Evolutionary conservation across 2,113 vertebrate species (phyloP), one percentile per base, ranked within the genome.

Genomic region (Albula goreensis): DNA sequence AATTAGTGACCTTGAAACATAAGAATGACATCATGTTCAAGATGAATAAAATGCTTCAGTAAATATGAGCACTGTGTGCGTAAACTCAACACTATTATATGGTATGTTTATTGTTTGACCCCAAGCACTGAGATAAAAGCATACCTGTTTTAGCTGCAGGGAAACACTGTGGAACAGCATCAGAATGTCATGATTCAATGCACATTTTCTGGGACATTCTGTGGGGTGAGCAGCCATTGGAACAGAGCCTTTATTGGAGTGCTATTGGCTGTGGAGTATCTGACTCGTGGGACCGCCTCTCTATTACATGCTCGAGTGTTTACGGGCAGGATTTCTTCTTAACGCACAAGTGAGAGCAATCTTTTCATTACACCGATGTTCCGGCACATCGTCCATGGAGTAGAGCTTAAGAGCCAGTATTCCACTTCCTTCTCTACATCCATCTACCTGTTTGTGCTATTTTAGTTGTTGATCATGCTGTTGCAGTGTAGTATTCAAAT

Each of bases 241-340:
- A 81, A 22, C 4, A 51, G 80, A 3, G 50, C 51, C 19, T 9
- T 81, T 50, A 53, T 81, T 81, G 80, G 51, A 52, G 51, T 25
- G 4, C 2, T 50, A 81, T 52, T 81, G 80, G 80, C 49, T 53
- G 50, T 81, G 19, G 15, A 81, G 51, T 3, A 51, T 22, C 80
- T 53, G 80, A 15, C 50, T 53, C 51, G 22, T 7, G 22, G 19
- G 41, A 7, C 15, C 4, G 50, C 9, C 51, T 81, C 51, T 52
- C 80, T 81, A 25, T 81, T 81, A 81, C 80, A 81, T 22, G 80
- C 50, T 53, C 17, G 80, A 81, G 51, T 8, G 80, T 81, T 53
- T 81, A 52, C 19, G 50, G 17, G 19, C 9, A 22, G 80, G 25
- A 52, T 52, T 81, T 22, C 49, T 81, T 48, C 48, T 80, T 53